Percentiles rank a stretch among this genome's conserved stretches.
Conservation (phyloP, 2,797 vertebrate species). For the Microchirus variegatus region DNA sequence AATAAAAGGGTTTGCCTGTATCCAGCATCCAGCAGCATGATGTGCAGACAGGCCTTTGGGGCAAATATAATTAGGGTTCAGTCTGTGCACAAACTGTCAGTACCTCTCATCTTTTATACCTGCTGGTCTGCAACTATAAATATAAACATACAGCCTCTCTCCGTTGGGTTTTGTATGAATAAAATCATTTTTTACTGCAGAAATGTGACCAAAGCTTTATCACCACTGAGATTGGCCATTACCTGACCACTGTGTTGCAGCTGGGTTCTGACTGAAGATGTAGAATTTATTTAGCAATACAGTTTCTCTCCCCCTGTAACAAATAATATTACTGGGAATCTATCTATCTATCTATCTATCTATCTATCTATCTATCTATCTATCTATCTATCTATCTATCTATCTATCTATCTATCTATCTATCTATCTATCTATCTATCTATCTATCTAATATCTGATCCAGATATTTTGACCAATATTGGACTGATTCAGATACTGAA, state of each 20-base stretch:
- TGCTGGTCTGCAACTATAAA: constrained; percentile 3
- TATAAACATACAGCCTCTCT: background rate
- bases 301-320: background rate
- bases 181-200: background rate
- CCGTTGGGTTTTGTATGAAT: constrained; percentile 3
- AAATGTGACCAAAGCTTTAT: background rate
- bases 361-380: too few species aligned
- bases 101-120: background rate
- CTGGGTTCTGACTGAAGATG: constrained; percentile 10
- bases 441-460: too few species aligned
- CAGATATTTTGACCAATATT: too few species aligned
- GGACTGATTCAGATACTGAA: too few species aligned
- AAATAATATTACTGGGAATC: too few species aligned
- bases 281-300: background rate
- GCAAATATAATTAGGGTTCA: background rate
- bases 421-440: too few species aligned
- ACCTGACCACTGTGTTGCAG: constrained; percentile 4
- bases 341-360: too few species aligned
- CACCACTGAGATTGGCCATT: background rate
- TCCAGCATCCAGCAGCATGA: too few species aligned
- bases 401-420: too few species aligned
- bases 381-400: too few species aligned
- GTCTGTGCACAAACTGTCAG: background rate
- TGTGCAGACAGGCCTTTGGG: background rate
- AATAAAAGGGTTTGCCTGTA: too few species aligned